Conservation (phyloP, 2,797 vertebrate genomes). For the Delichon dasypus region DNA sequence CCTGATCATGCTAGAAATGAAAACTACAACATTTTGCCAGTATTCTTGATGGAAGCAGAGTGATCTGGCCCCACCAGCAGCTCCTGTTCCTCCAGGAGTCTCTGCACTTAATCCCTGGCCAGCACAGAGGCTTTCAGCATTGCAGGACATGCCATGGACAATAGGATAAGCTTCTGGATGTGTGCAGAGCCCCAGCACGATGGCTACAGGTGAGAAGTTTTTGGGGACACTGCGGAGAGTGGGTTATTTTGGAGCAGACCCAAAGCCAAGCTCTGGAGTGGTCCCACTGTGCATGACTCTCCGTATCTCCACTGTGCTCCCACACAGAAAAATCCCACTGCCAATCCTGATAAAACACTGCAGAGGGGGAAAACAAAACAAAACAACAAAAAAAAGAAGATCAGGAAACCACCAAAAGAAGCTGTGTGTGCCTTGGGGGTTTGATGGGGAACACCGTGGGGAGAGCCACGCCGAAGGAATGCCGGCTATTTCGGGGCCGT, state of each 20-base stretch:
- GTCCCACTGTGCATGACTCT: rapidly evolving
- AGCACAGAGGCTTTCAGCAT: rapidly evolving
- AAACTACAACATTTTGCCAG: background rate
- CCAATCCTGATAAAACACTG: background rate
- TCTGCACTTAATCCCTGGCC: background rate
- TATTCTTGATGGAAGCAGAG: background rate
- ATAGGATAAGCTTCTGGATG: background rate
- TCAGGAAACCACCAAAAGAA: background rate
- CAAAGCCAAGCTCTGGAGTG: background rate
- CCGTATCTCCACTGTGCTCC: rapidly evolving
- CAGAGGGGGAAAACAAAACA: rapidly evolving
- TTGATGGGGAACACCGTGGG: background rate
- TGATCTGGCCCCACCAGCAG: background rate
- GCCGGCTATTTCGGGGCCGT: background rate
- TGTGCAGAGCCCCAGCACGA: background rate
- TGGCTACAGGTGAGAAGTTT: background rate
- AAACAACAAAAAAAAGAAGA: background rate
- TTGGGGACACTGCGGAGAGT: rapidly evolving
- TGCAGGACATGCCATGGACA: rapidly evolving
- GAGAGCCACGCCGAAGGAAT: background rate
- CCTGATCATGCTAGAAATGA: background rate
- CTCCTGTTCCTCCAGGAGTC: background rate
- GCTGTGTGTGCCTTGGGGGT: rapidly evolving
- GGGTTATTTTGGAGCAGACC: background rate
- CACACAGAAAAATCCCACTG: background rate